A percentile compares a stretch with the other conserved stretches of the same genome.
Evolutionary conservation across 2,113 vertebrate genomes (phyloP).

Genomic region (Oostethus manadensis): DNA sequence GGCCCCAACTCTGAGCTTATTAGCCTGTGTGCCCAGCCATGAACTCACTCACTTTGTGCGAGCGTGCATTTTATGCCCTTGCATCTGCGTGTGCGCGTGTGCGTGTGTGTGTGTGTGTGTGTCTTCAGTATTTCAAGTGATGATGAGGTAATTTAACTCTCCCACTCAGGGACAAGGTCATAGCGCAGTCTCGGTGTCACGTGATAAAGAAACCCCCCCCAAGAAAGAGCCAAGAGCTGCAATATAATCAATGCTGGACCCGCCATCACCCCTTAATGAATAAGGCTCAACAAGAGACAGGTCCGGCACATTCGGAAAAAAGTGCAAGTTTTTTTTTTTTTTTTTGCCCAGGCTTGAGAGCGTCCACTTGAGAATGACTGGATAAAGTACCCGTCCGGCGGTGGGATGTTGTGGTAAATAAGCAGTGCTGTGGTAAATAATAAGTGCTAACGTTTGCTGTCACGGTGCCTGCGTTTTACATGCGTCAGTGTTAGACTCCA

Average conservation of each 20-base stretch:
- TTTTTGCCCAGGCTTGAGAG: no score
- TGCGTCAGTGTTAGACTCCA: no score
- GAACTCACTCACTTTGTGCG: slow-evolving; percentile 16
- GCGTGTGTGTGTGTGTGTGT: slow-evolving; percentile 5
- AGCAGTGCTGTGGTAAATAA: no score
- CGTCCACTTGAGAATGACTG: no score
- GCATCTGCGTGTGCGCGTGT: neutral
- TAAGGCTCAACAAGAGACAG: no score
- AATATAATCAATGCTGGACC: neutral
- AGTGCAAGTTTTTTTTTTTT: no score
- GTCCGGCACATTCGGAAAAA: no score
- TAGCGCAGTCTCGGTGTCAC: slow-evolving; percentile 2
- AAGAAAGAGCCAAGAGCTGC: neutral
- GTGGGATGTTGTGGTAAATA: no score
- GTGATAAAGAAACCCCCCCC: neutral
- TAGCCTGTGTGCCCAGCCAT: slow-evolving; percentile 20
- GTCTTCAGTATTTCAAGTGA: slow-evolving; percentile 21
- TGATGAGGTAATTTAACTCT: slow-evolving; percentile 43
- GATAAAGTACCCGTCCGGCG: no score
- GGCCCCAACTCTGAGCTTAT: slow-evolving; percentile 31
- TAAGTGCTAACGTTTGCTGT: no score
- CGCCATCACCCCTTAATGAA: no score
- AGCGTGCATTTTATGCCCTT: slow-evolving; percentile 1
- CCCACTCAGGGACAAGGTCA: slow-evolving; percentile 49
- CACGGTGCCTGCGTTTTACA: no score